Evolutionary conservation across 2,113 vertebrate species (phyloP).

Genomic region (Heterocephalus glaber): DNA sequence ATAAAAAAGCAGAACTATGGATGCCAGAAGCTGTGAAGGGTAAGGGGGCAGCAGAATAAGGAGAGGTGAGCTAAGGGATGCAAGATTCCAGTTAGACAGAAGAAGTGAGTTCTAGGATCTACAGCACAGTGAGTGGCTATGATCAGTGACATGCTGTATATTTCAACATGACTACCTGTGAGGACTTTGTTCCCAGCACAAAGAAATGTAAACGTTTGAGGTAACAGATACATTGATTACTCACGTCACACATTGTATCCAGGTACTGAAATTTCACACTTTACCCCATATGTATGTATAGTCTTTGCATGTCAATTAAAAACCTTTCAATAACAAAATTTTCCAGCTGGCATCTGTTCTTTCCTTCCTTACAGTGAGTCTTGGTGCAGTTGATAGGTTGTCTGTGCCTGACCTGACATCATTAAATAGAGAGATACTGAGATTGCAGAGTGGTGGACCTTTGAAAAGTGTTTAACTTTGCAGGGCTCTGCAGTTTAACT

Average conservation of each 20-base stretch:
- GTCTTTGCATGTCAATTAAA: neutral
- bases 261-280: neutral
- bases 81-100: neutral
- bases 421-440: neutral
- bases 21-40: neutral
- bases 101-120: neutral
- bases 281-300: neutral
- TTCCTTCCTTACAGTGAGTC: neutral
- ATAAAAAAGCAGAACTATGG: neutral
- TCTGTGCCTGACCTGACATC: neutral
- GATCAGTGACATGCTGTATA: neutral
- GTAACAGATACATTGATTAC: neutral
- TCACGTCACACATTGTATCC: neutral
- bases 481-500: neutral
- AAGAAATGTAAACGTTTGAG: neutral
- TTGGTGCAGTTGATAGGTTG: neutral
- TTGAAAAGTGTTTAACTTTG: neutral
- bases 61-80: neutral
- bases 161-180: neutral
- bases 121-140: neutral
- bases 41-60: neutral
- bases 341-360: neutral
- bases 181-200: neutral
- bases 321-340: neutral
- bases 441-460: neutral